These are phyloP conservation scores for Ctenomys sociabilis DNA, from an alignment of 2,113 vertebrate genomes.

Conservation along the genomic window DNA sequence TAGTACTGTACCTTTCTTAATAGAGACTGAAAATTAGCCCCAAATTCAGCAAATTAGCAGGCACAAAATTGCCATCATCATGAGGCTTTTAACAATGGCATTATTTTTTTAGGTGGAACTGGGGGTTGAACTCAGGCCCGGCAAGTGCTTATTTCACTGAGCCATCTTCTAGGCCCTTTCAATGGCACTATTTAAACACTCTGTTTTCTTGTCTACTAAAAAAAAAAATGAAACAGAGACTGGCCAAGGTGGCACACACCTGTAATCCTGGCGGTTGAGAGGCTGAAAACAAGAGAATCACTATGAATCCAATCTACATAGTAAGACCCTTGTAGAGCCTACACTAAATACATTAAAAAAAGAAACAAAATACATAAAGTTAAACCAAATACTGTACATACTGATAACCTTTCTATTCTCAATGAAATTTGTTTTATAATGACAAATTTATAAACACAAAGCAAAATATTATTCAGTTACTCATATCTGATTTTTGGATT, in stretches of 20 bases:
- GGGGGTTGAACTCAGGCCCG: no score
- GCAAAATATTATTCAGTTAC: background rate
- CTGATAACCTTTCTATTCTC: constrained; percentile 44
- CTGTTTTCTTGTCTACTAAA: constrained; percentile 45
- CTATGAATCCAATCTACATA: no score
- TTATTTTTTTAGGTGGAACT: no score
- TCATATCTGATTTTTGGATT: background rate
- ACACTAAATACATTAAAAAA: background rate
- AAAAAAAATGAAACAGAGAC: constrained; percentile 44
- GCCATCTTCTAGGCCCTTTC: no score
- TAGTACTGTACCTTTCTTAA: constrained; percentile 31
- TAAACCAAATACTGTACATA: constrained; percentile 53
- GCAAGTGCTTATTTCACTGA: no score
- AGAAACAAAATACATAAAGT: constrained; percentile 43
- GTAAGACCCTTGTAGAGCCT: no score
- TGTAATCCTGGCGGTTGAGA: no score
- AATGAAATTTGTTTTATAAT: constrained; percentile 48
- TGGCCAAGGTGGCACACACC: no score
- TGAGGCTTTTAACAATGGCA: constrained; percentile 18
- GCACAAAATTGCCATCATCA: constrained; percentile 14
- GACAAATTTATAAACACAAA: constrained; percentile 11
- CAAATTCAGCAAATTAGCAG: constrained; percentile 36
- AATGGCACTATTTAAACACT: no score
- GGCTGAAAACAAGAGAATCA: no score
- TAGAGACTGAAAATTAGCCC: background rate